A percentile compares a stretch with the other conserved stretches of the same genome.
Conservation (phyloP, 2,797 vertebrate genomes). For the Octomys mimax region DNA sequence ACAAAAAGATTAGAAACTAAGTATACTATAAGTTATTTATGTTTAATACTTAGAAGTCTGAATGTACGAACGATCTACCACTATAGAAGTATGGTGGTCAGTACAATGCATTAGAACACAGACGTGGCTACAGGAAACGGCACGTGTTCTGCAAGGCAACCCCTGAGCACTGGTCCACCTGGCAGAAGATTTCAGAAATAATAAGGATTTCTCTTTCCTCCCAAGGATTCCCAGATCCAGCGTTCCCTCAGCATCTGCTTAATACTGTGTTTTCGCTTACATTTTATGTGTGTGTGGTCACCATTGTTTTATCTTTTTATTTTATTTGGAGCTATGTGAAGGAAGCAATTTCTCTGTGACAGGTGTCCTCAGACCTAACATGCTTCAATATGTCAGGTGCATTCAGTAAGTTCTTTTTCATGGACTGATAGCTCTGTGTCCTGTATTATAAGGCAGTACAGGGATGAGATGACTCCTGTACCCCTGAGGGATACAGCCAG, state of each 20-base stretch:
- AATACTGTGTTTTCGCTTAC: not conserved
- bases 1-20: constrained; percentile 82
- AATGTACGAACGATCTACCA: constrained; percentile 94
- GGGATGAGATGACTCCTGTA: not conserved
- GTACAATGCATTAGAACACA: constrained; percentile 91
- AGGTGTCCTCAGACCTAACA: not conserved
- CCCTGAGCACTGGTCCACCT: not conserved
- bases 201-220: not conserved
- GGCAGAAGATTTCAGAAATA: not conserved
- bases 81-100: constrained; percentile 92
- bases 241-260: not conserved
- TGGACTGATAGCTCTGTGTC: not conserved
- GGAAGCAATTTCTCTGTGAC: not conserved
- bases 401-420: not conserved
- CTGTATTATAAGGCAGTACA: not conserved
- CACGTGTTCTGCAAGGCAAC: not conserved
- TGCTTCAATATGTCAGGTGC: not conserved
- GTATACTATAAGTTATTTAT: constrained; percentile 91
- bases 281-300: not conserved
- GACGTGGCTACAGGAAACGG: not conserved
- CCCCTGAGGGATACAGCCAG: not conserved
- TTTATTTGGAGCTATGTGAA: not conserved
- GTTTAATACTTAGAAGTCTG: constrained; percentile 94
- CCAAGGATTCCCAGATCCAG: not conserved
- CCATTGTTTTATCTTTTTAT: not conserved